Base-by-base conservation (phyloP, 2,113 vertebrate genomes). In the Leptodactylus fuscus region DNA sequence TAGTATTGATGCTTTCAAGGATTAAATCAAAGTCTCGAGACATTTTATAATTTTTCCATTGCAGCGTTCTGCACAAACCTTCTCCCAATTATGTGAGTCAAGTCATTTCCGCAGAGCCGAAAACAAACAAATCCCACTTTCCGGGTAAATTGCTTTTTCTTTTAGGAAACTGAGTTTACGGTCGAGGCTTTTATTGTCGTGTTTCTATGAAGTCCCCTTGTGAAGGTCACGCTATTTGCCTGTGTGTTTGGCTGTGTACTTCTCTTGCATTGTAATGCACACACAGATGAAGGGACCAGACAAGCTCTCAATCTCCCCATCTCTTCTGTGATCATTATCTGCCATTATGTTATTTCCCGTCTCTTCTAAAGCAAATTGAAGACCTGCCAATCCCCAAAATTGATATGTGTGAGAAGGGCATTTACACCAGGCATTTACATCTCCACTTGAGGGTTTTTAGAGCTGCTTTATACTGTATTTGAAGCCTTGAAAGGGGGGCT, bases 301-400 rank as follows among this genome's bases (percentile, higher is more conserved):
- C 75, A 38, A 36, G 27, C 75, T 69, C 34, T 58, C 84, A 79
- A 86, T 73, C 84, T 36, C 62, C 58, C 62, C 75, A 85, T 85
- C 83, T 80, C 82, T 85, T 38, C 76, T 71, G 29, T 24, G 34
- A 86, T 81, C 84, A 79, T 80, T 85, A 85, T 85, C 60, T 78
- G 83, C 60, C 60, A 77, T 85, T 46, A 55, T 62, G 55, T 85
- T 80, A 71, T 86, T 81, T 81, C 51, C 49, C 53, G 5, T 36
- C 67, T 34, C n/a, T 44, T 51, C 53, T 27, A 24, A 18, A 58
- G 49, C 48, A 71, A 41, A 73, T 55, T 70, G 32, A 85, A 79
- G 48, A 70, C 75, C 75, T 79, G 83, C 20, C 83, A 85, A 41
- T 78, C 74, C 20, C 12, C 27, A 58, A 85, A 41, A 60, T 15